phyloP scores from a whole-genome alignment of 2,113 vertebrate species.

The Dicentrarchus labrax region DNA sequence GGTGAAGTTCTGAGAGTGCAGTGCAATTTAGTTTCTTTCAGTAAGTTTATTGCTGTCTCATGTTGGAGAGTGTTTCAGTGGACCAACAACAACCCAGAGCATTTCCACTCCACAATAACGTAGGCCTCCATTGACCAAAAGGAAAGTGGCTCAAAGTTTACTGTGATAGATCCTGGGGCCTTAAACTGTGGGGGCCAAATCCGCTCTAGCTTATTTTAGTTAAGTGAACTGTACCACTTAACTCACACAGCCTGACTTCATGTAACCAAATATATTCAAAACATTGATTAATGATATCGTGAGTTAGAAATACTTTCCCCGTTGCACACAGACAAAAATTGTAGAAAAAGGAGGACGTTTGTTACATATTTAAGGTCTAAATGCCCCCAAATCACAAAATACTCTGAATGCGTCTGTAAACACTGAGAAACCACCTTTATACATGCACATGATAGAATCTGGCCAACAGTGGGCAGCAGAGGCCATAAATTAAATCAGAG shows the following conservation, averaged over 20 bases:
- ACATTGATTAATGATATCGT: not conserved
- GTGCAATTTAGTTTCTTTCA: not conserved
- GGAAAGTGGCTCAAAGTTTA: not conserved
- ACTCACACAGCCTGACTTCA: not conserved
- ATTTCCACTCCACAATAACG: not conserved
- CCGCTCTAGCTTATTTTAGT: not conserved
- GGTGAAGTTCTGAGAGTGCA: not conserved
- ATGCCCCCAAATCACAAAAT: not conserved
- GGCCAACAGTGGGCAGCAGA: slow-evolving; percentile 66
- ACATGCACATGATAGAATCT: not conserved
- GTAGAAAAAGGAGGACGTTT: not conserved
- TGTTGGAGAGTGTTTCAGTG: not conserved
- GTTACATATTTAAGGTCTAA: not conserved
- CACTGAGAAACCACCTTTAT: too few species aligned
- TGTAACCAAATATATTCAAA: not conserved
- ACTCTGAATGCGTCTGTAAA: not conserved
- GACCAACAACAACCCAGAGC: not conserved
- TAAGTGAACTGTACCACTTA: not conserved
- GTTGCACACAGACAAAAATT: not conserved
- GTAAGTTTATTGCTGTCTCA: not conserved
- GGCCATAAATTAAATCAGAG: not conserved
- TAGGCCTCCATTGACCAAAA: not conserved
- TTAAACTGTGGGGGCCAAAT: not conserved
- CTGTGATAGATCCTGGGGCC: not conserved
- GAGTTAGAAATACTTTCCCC: not conserved